A percentile compares a stretch with the other conserved stretches of the same genome.
These are phyloP conservation scores for Elegia similella DNA, from an alignment of 2,888 invertebrate species.

Conservation along the genomic window DNA sequence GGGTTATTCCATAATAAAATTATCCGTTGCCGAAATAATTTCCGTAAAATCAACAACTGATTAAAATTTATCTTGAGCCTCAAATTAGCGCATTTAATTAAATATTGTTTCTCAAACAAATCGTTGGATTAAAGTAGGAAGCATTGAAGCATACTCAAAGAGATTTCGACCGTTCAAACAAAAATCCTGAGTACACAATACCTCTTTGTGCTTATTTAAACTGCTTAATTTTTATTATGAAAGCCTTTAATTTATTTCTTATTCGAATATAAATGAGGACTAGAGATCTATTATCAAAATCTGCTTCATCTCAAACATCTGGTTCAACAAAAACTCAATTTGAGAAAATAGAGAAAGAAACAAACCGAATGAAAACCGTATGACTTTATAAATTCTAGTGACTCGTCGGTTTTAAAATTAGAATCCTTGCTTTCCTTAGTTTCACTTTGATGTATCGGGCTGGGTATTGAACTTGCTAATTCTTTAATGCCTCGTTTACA, in stretches of 20 bases:
- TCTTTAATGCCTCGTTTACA: slow-evolving; percentile 7
- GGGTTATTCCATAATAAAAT: too few relatives aligned
- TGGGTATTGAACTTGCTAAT: slow-evolving; percentile 11
- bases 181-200: slow-evolving; percentile 6
- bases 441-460: slow-evolving; percentile 2
- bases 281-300: background rate
- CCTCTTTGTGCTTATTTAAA: slow-evolving; percentile 8
- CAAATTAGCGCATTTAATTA: slow-evolving; percentile 5
- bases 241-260: background rate
- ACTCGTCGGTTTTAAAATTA: background rate
- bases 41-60: background rate
- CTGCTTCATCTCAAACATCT: too few relatives aligned
- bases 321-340: too few relatives aligned
- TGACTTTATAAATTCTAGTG: background rate
- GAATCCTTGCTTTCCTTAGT: background rate
- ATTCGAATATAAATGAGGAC: background rate
- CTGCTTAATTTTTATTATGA: slow-evolving; percentile 11
- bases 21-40: background rate
- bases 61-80: background rate
- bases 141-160: slow-evolving; percentile 1
- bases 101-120: slow-evolving; percentile 4
- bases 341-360: too few relatives aligned
- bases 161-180: slow-evolving; percentile 4
- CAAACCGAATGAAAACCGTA: background rate
- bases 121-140: slow-evolving; percentile 3